Base-by-base conservation (phyloP, 92 coral and sea anemone genomes). In the Parazoanthus swiftii region DNA sequence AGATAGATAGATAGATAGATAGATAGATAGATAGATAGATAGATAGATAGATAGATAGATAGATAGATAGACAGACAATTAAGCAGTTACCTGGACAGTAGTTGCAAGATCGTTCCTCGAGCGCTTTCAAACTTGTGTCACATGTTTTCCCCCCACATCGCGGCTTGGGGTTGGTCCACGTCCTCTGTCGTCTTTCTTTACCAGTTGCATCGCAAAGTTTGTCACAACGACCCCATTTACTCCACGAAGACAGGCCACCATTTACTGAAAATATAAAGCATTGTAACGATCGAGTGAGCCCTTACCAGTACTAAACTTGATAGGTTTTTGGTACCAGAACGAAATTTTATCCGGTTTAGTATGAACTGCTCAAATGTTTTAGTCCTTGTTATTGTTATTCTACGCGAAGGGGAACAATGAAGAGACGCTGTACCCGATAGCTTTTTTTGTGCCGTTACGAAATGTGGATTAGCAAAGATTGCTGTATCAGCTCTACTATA, bases 71-170 rank as follows among this genome's bases (percentile, higher is more conserved):
- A n/a, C n/a, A n/a, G n/a, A n/a, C n/a, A n/a, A n/a, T n/a, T 29
- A 29, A 39, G 0, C 42, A 39, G 42, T 83, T 20, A 93, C 96
- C 96, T 39, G 93, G 94, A 42, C 96, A 93, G 11, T 86, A 88
- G 79, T 88, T 39, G 82, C 96, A 93, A 2, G 81, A 16, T 13
- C 90, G 73, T 68, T 88, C 92, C 20, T 91, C 93, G 6, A 65
- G 78, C 2, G 93, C 90, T 23, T 50, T 37, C 42, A 63, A 6
- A 15, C 44, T 80, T 35, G 86, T 25, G 56, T 88, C 88, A 29
- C 96, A 93, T 29, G 74, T 82, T n/a, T 77, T 90, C 8, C 96
- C 96, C 25, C 94, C 96, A 81, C 96, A 93, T 58, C 92, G 89
- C 7, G 89, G 96, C 81, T 86, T 87, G 25, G 96, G 96, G 23